A percentile compares a stretch with the other conserved stretches of the same genome.
Evolutionary conservation across 1,140 invertebrate genomes (phyloP).

Genomic region (Drosophila gunungcola): DNA sequence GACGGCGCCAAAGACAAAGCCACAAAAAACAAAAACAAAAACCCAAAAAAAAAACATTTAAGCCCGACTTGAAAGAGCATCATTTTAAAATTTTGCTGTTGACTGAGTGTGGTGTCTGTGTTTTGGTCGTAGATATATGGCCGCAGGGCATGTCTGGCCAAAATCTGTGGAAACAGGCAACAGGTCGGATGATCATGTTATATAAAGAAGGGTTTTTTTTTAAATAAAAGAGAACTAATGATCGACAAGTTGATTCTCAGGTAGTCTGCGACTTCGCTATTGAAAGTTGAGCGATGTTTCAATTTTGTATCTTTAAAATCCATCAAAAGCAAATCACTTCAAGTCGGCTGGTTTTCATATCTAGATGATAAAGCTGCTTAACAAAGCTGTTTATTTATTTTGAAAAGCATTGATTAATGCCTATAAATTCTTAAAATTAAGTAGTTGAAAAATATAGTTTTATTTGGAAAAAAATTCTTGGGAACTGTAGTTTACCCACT

Average conservation of each 20-base stretch:
- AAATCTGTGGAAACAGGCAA: conserved; percentile 34
- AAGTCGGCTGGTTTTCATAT: not conserved
- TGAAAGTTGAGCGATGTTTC: conserved; percentile 15
- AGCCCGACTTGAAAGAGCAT: conserved; percentile 24
- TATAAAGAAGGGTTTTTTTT: conserved; percentile 32
- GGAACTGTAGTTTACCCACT: too few species aligned
- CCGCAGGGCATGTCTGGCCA: conserved; percentile 36
- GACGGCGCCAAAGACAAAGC: conserved; percentile 62
- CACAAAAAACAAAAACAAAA: conserved; percentile 22
- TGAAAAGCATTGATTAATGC: too few species aligned
- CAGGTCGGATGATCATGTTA: conserved; percentile 36
- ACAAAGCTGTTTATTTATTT: not conserved
- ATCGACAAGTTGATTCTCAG: conserved; percentile 16
- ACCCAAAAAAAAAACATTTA: not conserved
- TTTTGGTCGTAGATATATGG: conserved; percentile 21
- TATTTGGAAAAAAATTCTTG: too few species aligned
- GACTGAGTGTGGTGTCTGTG: conserved; percentile 13
- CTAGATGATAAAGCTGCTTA: not conserved
- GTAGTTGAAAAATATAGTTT: too few species aligned
- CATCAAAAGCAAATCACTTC: conserved; percentile 12
- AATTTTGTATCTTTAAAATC: conserved; percentile 11
- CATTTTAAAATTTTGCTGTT: conserved; percentile 17
- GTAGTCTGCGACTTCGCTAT: conserved; percentile 9
- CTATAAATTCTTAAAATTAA: too few species aligned
- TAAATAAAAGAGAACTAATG: conserved; percentile 22